phyloP scores from a whole-genome alignment of 2,888 invertebrate genomes.

The Aphidoletes aphidimyza region DNA sequence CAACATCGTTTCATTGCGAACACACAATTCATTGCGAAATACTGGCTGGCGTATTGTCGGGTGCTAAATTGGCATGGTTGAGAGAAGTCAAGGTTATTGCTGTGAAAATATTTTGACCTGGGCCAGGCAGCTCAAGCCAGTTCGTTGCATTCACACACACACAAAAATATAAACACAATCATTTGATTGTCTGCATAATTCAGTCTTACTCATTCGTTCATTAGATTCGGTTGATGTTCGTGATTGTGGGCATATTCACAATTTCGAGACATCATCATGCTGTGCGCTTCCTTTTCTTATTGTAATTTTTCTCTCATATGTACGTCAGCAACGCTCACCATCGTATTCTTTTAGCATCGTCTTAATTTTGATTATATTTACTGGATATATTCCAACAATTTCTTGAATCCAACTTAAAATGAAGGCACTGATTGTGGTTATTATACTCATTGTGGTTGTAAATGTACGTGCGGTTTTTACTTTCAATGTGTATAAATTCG shows the following conservation, averaged over 20 bases:
- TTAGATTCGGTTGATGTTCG: neutral
- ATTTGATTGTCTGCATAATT: constrained; percentile 7
- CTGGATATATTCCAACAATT: neutral
- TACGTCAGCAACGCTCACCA: no score
- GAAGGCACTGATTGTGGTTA: constrained; percentile 41
- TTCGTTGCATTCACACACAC: neutral
- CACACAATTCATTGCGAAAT: no score
- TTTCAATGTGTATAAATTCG: neutral
- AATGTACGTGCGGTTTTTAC: constrained; percentile 40
- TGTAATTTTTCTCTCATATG: no score
- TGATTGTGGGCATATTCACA: no score
- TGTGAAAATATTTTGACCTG: constrained; percentile 50
- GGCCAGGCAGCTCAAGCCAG: neutral
- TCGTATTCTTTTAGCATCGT: neutral
- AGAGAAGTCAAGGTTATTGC: constrained; percentile 54
- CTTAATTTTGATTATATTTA: no score
- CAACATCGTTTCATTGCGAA: no score
- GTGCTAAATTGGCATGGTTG: neutral
- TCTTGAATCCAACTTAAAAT: neutral
- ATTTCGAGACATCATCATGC: no score
- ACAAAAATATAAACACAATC: no score
- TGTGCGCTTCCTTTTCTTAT: no score
- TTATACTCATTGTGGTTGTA: constrained; percentile 17
- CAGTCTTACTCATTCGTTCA: neutral
- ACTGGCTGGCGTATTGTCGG: no score